Evolutionary conservation across 2,888 invertebrate genomes (phyloP).

Genomic region (Drepanosiphum platanoidis): DNA sequence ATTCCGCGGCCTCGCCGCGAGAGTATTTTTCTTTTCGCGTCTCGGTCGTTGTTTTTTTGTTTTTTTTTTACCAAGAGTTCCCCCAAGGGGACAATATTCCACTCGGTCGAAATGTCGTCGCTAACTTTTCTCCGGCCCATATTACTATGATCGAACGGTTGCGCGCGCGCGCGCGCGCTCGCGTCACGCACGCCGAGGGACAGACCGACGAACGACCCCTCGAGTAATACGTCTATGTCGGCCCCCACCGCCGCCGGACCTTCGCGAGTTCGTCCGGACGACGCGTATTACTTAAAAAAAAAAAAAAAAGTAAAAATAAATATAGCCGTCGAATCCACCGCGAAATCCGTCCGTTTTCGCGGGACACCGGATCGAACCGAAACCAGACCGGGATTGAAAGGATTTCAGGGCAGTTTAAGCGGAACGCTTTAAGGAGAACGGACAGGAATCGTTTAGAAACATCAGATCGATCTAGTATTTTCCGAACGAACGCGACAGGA

Average conservation of each 20-base stretch:
- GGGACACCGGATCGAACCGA: no score
- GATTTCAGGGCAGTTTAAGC: no score
- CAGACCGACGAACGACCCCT: conserved; percentile 2
- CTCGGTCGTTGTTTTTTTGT: neutral
- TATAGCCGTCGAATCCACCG: no score
- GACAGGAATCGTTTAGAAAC: no score
- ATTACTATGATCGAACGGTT: conserved; percentile 58
- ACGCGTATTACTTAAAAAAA: neutral
- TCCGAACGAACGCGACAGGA: no score
- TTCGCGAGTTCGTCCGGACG: neutral
- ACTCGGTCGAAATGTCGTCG: conserved; percentile 29
- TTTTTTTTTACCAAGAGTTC: conserved; percentile 37
- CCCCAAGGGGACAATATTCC: conserved; percentile 31
- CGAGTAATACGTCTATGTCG: conserved; percentile 49
- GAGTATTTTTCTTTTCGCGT: neutral
- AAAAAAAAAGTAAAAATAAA: neutral
- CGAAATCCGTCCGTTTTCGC: neutral
- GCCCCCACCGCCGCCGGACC: neutral
- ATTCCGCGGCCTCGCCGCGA: neutral
- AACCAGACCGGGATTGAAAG: no score
- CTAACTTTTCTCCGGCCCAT: neutral
- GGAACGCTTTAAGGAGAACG: no score
- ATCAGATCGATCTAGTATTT: no score
- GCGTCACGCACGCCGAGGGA: conserved; percentile 16
- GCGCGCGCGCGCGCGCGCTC: no score